Evolutionary conservation across 2,113 vertebrate species (phyloP), one percentile per base, ranked within the genome.

Genomic region (Prionailurus bengalensis): DNA sequence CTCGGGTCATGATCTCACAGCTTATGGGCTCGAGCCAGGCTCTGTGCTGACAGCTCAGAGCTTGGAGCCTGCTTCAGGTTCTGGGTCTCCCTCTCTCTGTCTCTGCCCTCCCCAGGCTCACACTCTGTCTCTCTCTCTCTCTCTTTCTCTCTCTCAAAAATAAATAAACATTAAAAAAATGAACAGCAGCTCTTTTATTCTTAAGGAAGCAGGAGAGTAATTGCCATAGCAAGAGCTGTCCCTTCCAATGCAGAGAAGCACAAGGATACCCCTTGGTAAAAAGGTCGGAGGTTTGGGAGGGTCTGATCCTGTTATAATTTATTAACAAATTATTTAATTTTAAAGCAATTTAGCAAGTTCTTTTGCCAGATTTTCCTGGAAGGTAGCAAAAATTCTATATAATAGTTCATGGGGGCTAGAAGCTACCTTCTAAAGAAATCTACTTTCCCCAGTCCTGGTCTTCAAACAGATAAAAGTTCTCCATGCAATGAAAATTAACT

Each of bases 201-300:
- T 95, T 83, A 70, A 95, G 78, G 17, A 80, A 91, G 36, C 83
- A 89, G 82, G 78, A 94, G 82, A 97, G 53, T 95, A 87, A 97
- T 94, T 97, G 53, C 84, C 83, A 97, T 97, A 96, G 95, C 92
- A 98, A 98, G 90, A 68, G 48, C 71, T 92, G 65, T 87, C 87
- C 66, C 85, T 83, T 95, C 4, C 39, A 71, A 27, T 68, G 76
- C 55, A 79, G 71, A 74, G 74, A 85, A 89, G 53, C 36, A 25
- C 65, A 93, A 61, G 63, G 53, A 70, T 95, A 16, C 33, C 79
- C 73, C 48, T 80, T 79, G 78, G 45, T 42, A 79, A 80, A 85
- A 74, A 48, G 36, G 61, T 12, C 12, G 9, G 73, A 81, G 42
- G 17, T 93, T 79, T 53, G 21, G 61, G 53, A 89, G 27, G 39